Conservation (phyloP, 1,140 invertebrate species). For the Phymorhynchus buccinoides region DNA sequence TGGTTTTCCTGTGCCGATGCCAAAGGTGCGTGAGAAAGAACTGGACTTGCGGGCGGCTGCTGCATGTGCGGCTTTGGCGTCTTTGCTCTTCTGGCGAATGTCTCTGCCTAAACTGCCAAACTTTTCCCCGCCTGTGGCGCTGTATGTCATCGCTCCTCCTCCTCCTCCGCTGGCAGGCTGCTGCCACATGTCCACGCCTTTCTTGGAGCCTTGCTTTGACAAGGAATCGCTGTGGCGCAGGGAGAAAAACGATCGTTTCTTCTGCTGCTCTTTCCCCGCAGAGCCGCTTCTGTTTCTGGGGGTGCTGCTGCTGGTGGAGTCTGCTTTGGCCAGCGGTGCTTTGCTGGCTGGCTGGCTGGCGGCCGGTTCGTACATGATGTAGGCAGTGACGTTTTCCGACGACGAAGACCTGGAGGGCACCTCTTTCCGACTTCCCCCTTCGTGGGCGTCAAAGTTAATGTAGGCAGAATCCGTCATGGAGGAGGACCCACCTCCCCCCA, state of each 20-base stretch:
- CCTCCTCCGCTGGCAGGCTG: neutral
- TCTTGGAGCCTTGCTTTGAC: slow-evolving; percentile 32
- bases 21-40: slow-evolving; percentile 19
- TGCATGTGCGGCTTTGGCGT: neutral
- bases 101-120: slow-evolving; percentile 45
- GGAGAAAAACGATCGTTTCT: slow-evolving; percentile 30
- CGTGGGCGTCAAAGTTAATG: slow-evolving; percentile 40
- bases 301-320: neutral
- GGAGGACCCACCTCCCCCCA: neutral
- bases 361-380: slow-evolving; percentile 44
- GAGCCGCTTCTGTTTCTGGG: slow-evolving; percentile 26
- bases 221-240: slow-evolving; percentile 29
- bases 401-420: slow-evolving; percentile 16
- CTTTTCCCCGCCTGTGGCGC: slow-evolving; percentile 43
- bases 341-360: neutral
- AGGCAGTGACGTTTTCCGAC: slow-evolving; percentile 44
- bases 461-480: neutral
- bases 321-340: neutral
- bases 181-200: neutral
- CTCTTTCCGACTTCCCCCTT: slow-evolving; percentile 1
- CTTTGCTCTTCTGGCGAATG: slow-evolving; percentile 46
- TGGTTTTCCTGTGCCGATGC: neutral
- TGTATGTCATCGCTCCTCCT: neutral
- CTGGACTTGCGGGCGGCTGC: slow-evolving; percentile 10
- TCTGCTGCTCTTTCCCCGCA: slow-evolving; percentile 34